These are phyloP conservation scores for Noctuana brunneofusca DNA, from an alignment of 2,888 invertebrate species.

Conservation along the genomic window DNA sequence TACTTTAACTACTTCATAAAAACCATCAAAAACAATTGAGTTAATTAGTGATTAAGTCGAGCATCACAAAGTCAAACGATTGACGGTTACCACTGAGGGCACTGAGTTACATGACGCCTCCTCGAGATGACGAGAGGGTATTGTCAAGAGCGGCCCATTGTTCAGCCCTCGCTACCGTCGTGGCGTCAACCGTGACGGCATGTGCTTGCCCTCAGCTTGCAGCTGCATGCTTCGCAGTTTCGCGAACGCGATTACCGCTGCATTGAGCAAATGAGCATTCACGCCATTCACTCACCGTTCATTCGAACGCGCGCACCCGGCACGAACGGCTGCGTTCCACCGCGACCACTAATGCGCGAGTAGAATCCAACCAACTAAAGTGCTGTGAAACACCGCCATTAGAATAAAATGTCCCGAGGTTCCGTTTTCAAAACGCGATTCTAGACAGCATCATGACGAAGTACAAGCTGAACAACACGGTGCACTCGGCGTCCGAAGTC, in stretches of 20 bases:
- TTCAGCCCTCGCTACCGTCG: constrained; percentile 17
- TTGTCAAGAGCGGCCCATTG: constrained; percentile 20
- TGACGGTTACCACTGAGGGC: not conserved
- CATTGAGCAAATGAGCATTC: not conserved
- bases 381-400: constrained; percentile 30
- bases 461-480: constrained; percentile 78
- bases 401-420: constrained; percentile 66
- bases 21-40: too few species aligned
- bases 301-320: constrained; percentile 42
- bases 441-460: constrained; percentile 75
- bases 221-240: constrained; percentile 16
- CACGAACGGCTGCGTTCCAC: constrained; percentile 31
- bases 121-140: constrained; percentile 12
- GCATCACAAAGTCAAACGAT: not conserved
- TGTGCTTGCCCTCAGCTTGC: constrained; percentile 16
- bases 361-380: constrained; percentile 5
- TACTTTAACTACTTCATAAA: too few species aligned
- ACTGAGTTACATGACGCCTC: constrained; percentile 13
- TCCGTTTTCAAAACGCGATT: constrained; percentile 66
- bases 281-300: constrained; percentile 18
- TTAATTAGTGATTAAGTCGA: not conserved
- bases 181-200: constrained; percentile 3
- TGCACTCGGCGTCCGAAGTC: constrained; percentile 67
- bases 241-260: not conserved
- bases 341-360: constrained; percentile 11